Conservation (phyloP, 2,113 vertebrate species). For the Chamaea fasciata region DNA sequence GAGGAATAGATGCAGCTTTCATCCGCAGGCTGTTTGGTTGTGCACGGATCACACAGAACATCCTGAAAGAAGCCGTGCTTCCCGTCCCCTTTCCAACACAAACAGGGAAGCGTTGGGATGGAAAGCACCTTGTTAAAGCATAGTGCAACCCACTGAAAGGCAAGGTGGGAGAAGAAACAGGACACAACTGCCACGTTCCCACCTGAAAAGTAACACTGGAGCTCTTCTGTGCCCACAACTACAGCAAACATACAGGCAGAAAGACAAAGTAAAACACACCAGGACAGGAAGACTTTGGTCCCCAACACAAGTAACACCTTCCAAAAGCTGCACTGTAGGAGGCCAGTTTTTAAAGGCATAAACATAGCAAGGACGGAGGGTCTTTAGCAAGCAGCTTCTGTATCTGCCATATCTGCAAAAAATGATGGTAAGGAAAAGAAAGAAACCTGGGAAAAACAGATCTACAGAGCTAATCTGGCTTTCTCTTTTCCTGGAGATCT, state of each 20-base stretch:
- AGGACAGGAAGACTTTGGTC: not conserved
- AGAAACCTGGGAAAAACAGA: not conserved
- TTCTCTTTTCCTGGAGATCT: not conserved
- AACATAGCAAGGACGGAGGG: not conserved
- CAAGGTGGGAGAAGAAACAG: not conserved
- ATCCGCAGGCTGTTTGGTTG: fast-evolving
- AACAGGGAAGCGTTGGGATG: not conserved
- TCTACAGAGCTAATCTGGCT: not conserved
- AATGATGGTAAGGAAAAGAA: not conserved
- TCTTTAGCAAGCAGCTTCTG: not conserved
- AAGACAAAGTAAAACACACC: not conserved
- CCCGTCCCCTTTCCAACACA: not conserved
- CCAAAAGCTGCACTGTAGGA: not conserved
- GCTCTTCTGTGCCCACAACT: not conserved
- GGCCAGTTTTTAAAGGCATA: not conserved
- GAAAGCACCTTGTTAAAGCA: not conserved
- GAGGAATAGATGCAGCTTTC: not conserved
- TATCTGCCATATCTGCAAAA: not conserved
- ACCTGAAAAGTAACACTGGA: not conserved
- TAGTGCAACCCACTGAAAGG: not conserved
- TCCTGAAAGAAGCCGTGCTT: not conserved
- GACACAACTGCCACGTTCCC: not conserved
- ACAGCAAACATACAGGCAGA: not conserved
- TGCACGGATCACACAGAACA: not conserved
- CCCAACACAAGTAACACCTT: not conserved